phyloP scores from a whole-genome alignment of 2,113 vertebrate species.

The Pangasianodon hypophthalmus region DNA sequence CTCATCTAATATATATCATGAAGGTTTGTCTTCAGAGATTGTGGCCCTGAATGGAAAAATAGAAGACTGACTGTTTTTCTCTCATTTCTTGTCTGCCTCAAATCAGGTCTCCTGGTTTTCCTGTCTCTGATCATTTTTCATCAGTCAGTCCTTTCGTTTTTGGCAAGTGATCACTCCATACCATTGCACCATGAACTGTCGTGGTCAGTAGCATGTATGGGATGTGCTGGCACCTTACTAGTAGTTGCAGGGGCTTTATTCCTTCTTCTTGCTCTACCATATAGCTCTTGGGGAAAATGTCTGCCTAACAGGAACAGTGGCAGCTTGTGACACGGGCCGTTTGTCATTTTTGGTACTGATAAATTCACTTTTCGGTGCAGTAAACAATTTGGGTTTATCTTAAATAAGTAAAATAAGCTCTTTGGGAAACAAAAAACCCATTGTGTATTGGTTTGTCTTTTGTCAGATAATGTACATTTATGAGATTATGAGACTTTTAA shows the following conservation, averaged over 20 bases:
- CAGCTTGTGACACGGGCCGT: slow-evolving; percentile 59
- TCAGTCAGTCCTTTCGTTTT: slow-evolving; percentile 76
- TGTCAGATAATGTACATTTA: neutral
- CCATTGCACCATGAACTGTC: slow-evolving; percentile 79
- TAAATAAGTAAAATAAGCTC: neutral
- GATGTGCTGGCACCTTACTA: slow-evolving; percentile 75
- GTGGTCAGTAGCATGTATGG: slow-evolving; percentile 82
- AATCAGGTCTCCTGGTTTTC: slow-evolving; percentile 78
- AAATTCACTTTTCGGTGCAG: neutral
- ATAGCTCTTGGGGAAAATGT: slow-evolving; percentile 74
- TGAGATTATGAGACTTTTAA: neutral
- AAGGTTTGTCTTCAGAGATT: neutral
- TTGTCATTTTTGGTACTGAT: slow-evolving; percentile 18
- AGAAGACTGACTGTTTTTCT: neutral
- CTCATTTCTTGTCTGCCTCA: neutral
- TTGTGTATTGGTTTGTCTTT: neutral
- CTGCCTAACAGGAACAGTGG: slow-evolving; percentile 62
- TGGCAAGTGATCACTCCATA: slow-evolving; percentile 72
- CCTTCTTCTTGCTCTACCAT: slow-evolving; percentile 76
- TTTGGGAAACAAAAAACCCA: neutral
- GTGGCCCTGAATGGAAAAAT: neutral
- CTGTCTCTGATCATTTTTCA: slow-evolving; percentile 80
- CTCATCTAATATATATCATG: neutral
- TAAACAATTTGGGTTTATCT: neutral
- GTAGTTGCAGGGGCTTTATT: slow-evolving; percentile 77